phyloP scores from a whole-genome alignment of 2,113 vertebrate genomes.

The Miniopterus natalensis region DNA sequence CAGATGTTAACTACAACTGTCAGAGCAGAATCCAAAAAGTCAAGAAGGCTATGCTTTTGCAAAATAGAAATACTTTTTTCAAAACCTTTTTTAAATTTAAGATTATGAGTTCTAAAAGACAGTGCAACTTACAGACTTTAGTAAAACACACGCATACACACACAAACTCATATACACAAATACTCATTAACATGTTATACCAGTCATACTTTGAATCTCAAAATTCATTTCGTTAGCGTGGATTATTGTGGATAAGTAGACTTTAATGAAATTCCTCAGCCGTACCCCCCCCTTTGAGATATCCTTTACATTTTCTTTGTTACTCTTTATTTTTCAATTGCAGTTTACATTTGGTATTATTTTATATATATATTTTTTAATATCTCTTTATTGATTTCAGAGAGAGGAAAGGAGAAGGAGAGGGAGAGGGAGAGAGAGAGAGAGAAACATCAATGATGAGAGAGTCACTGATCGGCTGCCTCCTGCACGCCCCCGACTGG shows the following conservation, averaged over 20 bases:
- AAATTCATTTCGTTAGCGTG: neutral
- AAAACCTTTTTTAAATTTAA: neutral
- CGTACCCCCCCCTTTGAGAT: neutral
- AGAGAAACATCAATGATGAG: no score
- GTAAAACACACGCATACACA: neutral
- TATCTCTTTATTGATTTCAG: no score
- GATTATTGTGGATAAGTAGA: neutral
- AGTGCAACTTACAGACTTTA: neutral
- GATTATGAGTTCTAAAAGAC: neutral
- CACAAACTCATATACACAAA: neutral
- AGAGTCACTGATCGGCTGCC: no score
- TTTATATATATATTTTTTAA: neutral
- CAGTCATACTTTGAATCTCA: neutral
- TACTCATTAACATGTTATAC: neutral
- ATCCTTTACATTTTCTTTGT: neutral
- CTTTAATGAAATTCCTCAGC: neutral
- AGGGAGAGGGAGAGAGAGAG: no score
- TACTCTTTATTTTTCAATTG: neutral
- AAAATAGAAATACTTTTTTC: neutral
- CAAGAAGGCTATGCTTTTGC: neutral
- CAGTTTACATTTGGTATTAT: neutral
- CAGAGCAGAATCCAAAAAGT: neutral
- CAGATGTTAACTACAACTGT: neutral
- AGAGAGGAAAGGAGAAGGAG: no score
- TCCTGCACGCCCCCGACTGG: no score